phyloP scores from a whole-genome alignment of 1,140 invertebrate genomes.

The Zaprionus africanus region DNA sequence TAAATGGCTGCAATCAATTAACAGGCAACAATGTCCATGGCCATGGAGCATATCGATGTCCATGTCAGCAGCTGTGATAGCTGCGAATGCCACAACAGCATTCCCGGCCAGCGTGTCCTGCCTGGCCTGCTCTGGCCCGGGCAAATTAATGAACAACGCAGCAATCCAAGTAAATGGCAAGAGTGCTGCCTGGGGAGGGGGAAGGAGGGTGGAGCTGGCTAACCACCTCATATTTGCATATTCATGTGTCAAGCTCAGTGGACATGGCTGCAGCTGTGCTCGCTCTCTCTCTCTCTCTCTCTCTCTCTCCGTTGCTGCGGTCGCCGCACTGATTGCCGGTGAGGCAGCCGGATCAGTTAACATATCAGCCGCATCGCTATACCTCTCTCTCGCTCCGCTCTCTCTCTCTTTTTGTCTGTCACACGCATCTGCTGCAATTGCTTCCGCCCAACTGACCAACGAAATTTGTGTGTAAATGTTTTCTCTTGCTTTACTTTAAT shows the following conservation, averaged over 20 bases:
- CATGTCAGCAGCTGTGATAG: conserved; percentile 59
- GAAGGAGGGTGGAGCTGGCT: conserved; percentile 9
- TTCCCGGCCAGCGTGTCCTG: conserved; percentile 16
- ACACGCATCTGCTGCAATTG: conserved; percentile 46
- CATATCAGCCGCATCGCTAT: conserved; percentile 12
- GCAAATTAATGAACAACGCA: conserved; percentile 77
- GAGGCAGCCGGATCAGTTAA: conserved; percentile 18
- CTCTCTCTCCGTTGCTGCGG: conserved; percentile 7
- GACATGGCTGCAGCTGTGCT: conserved; percentile 10
- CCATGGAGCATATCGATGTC: conserved; percentile 61
- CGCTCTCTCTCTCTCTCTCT: too few relatives aligned
- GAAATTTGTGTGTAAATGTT: conserved; percentile 68
- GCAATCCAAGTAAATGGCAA: conserved; percentile 61
- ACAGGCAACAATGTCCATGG: conserved; percentile 63
- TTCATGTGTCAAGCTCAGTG: conserved; percentile 59
- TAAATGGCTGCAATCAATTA: conserved; percentile 80
- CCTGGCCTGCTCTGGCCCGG: neutral
- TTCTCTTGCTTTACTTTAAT: conserved; percentile 72
- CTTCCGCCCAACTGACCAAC: conserved; percentile 71
- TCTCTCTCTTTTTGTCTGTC: conserved; percentile 22
- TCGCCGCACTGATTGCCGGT: conserved; percentile 27
- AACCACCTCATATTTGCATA: conserved; percentile 76
- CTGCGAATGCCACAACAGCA: conserved; percentile 30
- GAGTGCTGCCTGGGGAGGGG: conserved; percentile 6
- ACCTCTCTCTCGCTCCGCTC: conserved; percentile 23